Evolutionary conservation across 30 jellyfish, hydroid and myxozoan species (phyloP), one percentile per base, ranked within the genome.

Genomic region (Aurelia sp.): DNA sequence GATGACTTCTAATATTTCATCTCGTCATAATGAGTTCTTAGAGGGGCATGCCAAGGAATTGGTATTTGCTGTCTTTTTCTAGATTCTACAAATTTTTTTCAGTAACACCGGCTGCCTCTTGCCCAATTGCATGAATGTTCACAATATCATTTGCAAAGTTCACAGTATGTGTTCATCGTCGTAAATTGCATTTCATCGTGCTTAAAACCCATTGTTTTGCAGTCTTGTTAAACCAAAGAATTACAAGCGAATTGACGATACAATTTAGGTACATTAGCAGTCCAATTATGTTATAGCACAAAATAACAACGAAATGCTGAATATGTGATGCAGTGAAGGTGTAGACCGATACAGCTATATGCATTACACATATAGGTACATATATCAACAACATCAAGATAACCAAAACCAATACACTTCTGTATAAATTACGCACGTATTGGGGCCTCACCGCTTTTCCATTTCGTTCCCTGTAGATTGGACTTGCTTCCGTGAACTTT

Each of bases 401-500:
- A 1, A 44, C 55, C 15, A 44, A 44, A 44, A 44, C 55, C 55
- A 44, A 44, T 44, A 44, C 55, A 44, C 55, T 44, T 44, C 55
- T 44, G 55, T 44, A 44, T 44, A 44, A 44, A 8, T 8, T 44
- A 44, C 55, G 55, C 55, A 44, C 55, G 27, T 68, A 6, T 38
- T 68, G 79, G 16, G 41, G 55, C 7, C 55, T 44, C 55, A 9
- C 9, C 15, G 55, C 55, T 0, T 44, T 44, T 44, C 16, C 55
- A 44, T 44, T 44, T 9, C 15, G 13, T 5, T 11, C 82, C 1
- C 17, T 48, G 68, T 78, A 78, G 21, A 78, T 22, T 19, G 77
- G 88, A 78, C 50, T 78, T 16, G 20, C 22, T 11, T 48, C 44
- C 17, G 64, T 76, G 47, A 53, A 59, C 44, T 10, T 27, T 55